These are phyloP conservation scores for Halichondria panicea DNA, from an alignment of 37 sponge, comb jelly and placozoan genomes.

Conservation along the genomic window DNA sequence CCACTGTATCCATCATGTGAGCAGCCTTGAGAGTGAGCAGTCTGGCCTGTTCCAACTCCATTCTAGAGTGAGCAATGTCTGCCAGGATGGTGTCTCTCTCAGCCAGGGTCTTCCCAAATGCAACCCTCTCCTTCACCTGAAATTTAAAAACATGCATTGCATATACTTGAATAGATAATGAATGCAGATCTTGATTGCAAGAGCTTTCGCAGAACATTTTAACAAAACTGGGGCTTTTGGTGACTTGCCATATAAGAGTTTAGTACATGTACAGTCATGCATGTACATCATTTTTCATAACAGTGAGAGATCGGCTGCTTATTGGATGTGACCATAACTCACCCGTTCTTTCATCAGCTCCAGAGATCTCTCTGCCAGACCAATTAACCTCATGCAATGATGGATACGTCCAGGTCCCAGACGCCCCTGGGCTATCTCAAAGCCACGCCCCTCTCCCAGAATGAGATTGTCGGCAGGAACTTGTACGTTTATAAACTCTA, in stretches of 20 bases:
- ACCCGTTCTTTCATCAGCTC: constrained; percentile 66
- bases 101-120: constrained; percentile 74
- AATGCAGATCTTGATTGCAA: too few relatives aligned
- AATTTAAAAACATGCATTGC: too few relatives aligned
- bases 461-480: constrained; percentile 74
- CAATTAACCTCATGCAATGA: constrained; percentile 94
- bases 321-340: too few relatives aligned
- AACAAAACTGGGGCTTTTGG: too few relatives aligned
- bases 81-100: constrained; percentile 55
- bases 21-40: constrained; percentile 86
- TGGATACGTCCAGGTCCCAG: constrained; percentile 93
- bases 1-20: constrained; percentile 79
- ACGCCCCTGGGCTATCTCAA: constrained; percentile 94
- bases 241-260: too few relatives aligned
- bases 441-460: constrained; percentile 89
- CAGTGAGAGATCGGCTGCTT: too few relatives aligned
- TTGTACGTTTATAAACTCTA: constrained; percentile 64
- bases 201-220: too few relatives aligned
- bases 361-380: constrained; percentile 86
- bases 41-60: constrained; percentile 89
- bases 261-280: too few relatives aligned
- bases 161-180: too few relatives aligned
- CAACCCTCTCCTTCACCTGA: constrained; percentile 60
- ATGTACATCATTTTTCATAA: too few relatives aligned
- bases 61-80: constrained; percentile 72